A percentile compares a stretch with the other conserved stretches of the same genome.
These are phyloP conservation scores for Cosmopolites sordidus DNA, from an alignment of 2,888 invertebrate species.

Conservation along the genomic window DNA sequence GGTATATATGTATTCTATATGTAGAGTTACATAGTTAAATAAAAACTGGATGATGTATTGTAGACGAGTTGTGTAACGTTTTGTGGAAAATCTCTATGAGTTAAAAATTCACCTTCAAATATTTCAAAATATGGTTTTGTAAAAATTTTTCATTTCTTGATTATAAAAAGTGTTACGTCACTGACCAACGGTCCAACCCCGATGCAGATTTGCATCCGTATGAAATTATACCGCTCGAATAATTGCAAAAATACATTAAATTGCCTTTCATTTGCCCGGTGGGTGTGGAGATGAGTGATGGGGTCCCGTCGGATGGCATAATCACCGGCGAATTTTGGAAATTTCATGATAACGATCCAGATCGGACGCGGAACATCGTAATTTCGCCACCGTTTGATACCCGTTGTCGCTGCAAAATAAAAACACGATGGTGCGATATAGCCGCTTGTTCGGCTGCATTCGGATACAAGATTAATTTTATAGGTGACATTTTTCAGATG, in stretches of 20 bases:
- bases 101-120: too few relatives aligned
- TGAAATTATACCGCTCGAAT: constrained; percentile 23
- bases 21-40: too few relatives aligned
- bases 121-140: too few relatives aligned
- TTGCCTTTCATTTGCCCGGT: constrained; percentile 22
- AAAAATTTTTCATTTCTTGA: too few relatives aligned
- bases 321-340: constrained; percentile 27
- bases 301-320: constrained; percentile 22
- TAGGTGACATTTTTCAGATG: neutral
- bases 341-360: constrained; percentile 28
- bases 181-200: constrained; percentile 10
- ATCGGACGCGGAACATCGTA: constrained; percentile 10
- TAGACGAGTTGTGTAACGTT: too few relatives aligned
- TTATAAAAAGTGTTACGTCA: constrained; percentile 4
- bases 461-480: neutral
- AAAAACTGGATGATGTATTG: too few relatives aligned
- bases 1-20: too few relatives aligned
- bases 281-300: constrained; percentile 16
- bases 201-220: constrained; percentile 23
- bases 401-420: neutral
- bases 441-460: neutral
- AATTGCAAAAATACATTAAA: constrained; percentile 28
- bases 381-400: constrained; percentile 3
- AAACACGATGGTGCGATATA: neutral
- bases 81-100: too few relatives aligned